Base-by-base conservation (phyloP, 2,888 invertebrate species). In the Meta bourneti region DNA sequence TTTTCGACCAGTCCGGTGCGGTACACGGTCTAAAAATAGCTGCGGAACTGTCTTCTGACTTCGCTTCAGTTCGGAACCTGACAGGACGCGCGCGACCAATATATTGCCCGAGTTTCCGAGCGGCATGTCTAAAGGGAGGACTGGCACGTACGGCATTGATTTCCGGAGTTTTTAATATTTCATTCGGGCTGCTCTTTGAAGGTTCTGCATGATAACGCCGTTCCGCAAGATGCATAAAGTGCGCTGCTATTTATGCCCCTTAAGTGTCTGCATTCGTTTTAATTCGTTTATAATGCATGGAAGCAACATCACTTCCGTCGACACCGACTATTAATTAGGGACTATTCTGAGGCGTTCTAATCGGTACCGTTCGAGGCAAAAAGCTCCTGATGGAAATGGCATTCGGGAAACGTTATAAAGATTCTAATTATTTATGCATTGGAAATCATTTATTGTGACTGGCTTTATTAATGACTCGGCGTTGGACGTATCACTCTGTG, bases 141-240 rank as follows among this genome's bases (percentile, higher is more conserved):
- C 52, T 77, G 85, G 75, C 77, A 49, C 13, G 69, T 16, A 48
- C 61, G 49, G 72, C 87, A 87, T 87, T 87, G 87, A 87, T 87
- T 87, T 80, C 79, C 79, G 6, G 20, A 72, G 54, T 70, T 87
- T 87, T 87, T 80, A 87, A 87, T 87, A 87, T 87, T 87, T 87
- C 72, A 87, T 79, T n/a, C 79, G 13, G n/a, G 49, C 51, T 13
- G 74, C 7, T 7, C 34, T 34, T 34, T 34, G 34, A 34, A 34
- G 61, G 61, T 61, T 61, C 61, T 61, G 61, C 61, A 61, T 61
- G 61, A 61, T 61, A 61, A 61, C 61, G 61, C 61, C 34, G 34
- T 34, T 74, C 19, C 11, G 74, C 13, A 16, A 69, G 13, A 16
- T n/a, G n/a, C 16, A 69, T 16, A 16, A 13, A 69, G 70, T 69